Conservation (phyloP, 2,113 vertebrate species). For the Callipepla californica region DNA sequence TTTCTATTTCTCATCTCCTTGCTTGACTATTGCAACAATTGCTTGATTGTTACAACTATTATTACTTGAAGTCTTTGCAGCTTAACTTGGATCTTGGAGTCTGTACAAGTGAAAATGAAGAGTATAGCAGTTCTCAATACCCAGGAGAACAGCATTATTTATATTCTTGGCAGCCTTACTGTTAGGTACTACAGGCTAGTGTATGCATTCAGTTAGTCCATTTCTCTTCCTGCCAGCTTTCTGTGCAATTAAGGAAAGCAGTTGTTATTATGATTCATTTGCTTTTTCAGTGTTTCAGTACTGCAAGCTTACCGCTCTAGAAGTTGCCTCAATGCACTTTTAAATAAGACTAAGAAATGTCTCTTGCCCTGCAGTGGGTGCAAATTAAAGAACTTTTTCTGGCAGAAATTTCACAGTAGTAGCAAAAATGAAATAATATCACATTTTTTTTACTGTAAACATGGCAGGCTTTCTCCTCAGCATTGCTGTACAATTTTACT, state of each 20-base stretch:
- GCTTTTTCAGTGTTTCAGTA: not conserved
- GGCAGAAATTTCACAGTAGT: not conserved
- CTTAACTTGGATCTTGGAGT: not conserved
- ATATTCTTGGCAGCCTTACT: not conserved
- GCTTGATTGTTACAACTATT: too few relatives aligned
- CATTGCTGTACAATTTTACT: not conserved
- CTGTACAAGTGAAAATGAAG: not conserved
- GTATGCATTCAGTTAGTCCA: not conserved
- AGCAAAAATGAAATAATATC: not conserved
- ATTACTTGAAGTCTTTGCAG: not conserved
- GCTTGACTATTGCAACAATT: not conserved
- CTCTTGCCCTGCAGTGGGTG: not conserved
- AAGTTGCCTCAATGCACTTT: not conserved
- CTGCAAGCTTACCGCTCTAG: slow-evolving; percentile 16
- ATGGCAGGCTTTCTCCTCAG: not conserved
- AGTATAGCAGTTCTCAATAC: not conserved
- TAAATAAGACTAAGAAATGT: not conserved
- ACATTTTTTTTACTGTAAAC: not conserved
- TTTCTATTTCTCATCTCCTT: not conserved
- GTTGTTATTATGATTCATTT: accelerated
- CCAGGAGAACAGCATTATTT: not conserved
- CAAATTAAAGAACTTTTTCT: not conserved
- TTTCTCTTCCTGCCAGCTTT: not conserved
- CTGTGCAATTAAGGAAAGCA: not conserved
- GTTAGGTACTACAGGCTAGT: not conserved